These are phyloP conservation scores for Nyctalus aviator DNA, from an alignment of 2,797 vertebrate species.

Conservation along the genomic window DNA sequence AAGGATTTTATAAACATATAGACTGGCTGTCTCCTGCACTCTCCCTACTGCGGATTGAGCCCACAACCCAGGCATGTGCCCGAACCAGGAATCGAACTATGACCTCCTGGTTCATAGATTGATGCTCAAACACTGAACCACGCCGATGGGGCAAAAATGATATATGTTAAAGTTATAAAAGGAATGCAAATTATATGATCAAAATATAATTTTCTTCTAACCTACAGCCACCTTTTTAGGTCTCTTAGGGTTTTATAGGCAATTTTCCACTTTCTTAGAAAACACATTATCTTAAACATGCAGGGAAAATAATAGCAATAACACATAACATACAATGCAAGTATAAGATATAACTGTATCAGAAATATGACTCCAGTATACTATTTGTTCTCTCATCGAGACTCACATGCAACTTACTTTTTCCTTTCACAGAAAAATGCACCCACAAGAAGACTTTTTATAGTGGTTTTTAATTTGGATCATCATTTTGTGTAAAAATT, in stretches of 20 bases:
- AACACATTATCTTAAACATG: neutral
- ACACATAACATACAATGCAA: conserved; percentile 2
- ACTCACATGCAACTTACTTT: neutral
- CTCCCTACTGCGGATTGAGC: neutral
- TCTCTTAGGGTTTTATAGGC: neutral
- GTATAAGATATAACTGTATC: neutral
- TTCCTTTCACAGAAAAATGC: conserved; percentile 39
- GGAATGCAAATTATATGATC: conserved; percentile 13
- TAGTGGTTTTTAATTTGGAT: neutral
- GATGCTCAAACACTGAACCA: neutral
- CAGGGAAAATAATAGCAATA: neutral
- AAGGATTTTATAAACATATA: conserved; percentile 22
- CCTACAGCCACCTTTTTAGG: neutral
- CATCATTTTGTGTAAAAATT: conserved; percentile 18
- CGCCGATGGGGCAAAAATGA: no score
- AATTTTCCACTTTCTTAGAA: neutral
- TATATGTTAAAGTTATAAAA: neutral
- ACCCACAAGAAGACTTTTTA: neutral
- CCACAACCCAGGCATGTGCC: neutral
- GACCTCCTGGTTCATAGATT: neutral
- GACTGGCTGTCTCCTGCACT: neutral
- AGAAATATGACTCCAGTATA: neutral
- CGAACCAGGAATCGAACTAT: neutral
- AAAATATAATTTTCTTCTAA: conserved; percentile 24
- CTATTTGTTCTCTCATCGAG: neutral